Base-by-base conservation (phyloP, 2,888 invertebrate genomes). In the Euproctis similis region DNA sequence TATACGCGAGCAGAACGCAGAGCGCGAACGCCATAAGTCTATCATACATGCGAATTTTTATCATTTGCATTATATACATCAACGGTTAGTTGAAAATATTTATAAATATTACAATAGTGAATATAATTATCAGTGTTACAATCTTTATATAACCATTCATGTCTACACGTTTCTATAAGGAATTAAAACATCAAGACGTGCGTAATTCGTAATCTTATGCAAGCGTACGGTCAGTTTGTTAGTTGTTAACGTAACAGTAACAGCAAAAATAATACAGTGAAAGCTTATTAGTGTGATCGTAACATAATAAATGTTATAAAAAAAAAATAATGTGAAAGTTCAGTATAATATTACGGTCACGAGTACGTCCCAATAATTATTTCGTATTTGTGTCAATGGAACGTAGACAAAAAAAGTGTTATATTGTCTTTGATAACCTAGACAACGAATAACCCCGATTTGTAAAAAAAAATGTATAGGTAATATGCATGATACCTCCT, bases 51-150 rank as follows among this genome's bases (percentile, higher is more conserved):
- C 69, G 73, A 66, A 65, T 77, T 61, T 55, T 80, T 42, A 38
- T 76, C 36, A 62, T 80, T 43, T 75, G 77, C 73, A 76, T 70
- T 53, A 59, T 81, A 56, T 59, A 80, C 44, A 65, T 71, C 41
- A 68, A 72, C 61, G 82, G 82, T 84, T 71, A 68, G 82, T 82
- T 8, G 26, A 31, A 36, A 39, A 43, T n/a, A 4, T 7, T 31
- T 10, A 3, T 24, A 40, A 36, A 32, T 31, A 29, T 39, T 34
- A 50, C 36, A 33, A 36, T 20, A 24, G 26, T 36, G 31, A 22
- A 5, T 9, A 11, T 1, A 3, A 8, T 7, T 12, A 18, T 17
- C 19, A 24, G 33, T 46, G 34, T 34, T 39, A 24, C 24, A n/a
- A 28, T 30, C 8, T 20, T 19, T 30, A 27, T n/a, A 26, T 38